These are phyloP conservation scores for Sycophila sp. DNA, from an alignment of 1,140 invertebrate genomes.

Conservation along the genomic window DNA sequence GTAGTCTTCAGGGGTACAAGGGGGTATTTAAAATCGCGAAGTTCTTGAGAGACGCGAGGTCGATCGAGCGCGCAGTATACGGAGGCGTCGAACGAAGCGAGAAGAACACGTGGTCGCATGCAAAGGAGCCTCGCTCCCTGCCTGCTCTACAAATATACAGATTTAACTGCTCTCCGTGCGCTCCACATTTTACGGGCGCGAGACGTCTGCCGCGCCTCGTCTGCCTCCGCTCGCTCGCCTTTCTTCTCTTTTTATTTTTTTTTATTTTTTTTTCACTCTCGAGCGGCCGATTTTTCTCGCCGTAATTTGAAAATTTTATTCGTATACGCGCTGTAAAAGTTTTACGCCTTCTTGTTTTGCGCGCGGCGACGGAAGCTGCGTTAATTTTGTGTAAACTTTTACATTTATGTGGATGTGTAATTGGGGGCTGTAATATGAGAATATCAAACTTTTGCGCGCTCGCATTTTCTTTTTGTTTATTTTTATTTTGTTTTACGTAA, in stretches of 20 bases:
- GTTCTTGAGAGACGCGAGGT: too few species aligned
- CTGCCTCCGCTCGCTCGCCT: too few species aligned
- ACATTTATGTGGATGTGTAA: too few species aligned
- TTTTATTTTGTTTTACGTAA: too few species aligned
- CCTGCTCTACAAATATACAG: slow-evolving; percentile 52
- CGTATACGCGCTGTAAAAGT: too few species aligned
- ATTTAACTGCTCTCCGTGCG: slow-evolving; percentile 49
- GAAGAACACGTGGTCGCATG: slow-evolving; percentile 11
- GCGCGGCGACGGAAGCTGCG: not conserved
- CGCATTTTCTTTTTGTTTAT: not conserved
- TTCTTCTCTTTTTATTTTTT: too few species aligned
- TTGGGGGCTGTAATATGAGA: not conserved
- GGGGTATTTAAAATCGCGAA: too few species aligned
- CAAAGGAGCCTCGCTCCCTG: not conserved
- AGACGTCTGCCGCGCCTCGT: slow-evolving; percentile 34
- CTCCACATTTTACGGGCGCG: slow-evolving; percentile 49
- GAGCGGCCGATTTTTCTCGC: not conserved
- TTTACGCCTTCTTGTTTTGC: too few species aligned
- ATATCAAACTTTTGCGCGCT: not conserved
- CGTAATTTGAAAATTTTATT: not conserved
- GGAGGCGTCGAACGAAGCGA: too few species aligned
- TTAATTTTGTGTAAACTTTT: too few species aligned
- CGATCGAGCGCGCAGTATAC: too few species aligned
- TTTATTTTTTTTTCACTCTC: not conserved
- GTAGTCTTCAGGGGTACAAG: too few species aligned